Evolutionary conservation across 2,797 vertebrate species (phyloP), one percentile per base, ranked within the genome.

Genomic region (Steatocranus sp.): DNA sequence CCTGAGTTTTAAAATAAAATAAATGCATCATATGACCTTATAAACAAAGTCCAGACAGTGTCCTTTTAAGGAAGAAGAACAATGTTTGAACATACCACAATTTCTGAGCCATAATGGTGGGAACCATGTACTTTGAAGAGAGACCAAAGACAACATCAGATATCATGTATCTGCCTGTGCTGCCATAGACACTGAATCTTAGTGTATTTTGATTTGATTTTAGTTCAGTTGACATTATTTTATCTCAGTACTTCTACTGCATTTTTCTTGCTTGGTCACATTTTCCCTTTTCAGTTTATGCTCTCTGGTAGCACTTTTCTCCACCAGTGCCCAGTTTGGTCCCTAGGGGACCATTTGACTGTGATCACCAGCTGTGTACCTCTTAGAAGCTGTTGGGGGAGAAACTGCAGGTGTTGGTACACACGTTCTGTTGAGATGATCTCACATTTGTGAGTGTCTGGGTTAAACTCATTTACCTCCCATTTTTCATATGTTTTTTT

Each of bases 41-140:
- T 88, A 91, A 93, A 91, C 86, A 89, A 7, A 83, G 83, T 79
- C 18, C 8, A 25, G 46, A 36, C 10, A 6, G 10, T 48, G 56
- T 86, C 85, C 87, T 88, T 93, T 86, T 87, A 91, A 91, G 91
- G 90, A 84, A 91, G 83, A 83, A 75, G 77, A 84, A 43, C 82
- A 25, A 76, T 75, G 81, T 90, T 87, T 91, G 56, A 85, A 82
- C 88, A 85, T 84, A 84, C 83, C 91, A 82, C 50, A 3, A 3
- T 91, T 86, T 93, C 77, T 88, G 76, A 88, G 85, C 78, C 81
- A 80, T 80, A 73, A 81, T 50, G 73, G 25, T 76, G 83, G 86
- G 86, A 79, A 90, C 61, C 61, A 54, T 83, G 83, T 15, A 81
- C 79, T 85, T 86, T 90, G 86, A 86, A 83, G 66, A 27, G 27